Conservation (phyloP, 2,113 vertebrate genomes). For the Galemys pyrenaicus region DNA sequence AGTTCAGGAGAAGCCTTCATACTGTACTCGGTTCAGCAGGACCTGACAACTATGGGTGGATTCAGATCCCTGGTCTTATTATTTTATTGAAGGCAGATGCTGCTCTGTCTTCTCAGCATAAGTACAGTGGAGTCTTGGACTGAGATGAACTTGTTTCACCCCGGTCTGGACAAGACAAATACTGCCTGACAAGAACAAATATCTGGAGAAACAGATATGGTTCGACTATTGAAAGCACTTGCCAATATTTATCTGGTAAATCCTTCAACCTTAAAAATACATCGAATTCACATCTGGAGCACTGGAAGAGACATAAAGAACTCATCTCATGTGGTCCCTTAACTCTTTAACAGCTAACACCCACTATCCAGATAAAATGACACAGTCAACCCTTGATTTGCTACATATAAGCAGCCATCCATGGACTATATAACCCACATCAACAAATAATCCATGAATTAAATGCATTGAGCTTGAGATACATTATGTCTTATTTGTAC, state of each 20-base stretch:
- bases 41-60: not conserved
- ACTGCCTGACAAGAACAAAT: not conserved
- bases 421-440: not conserved
- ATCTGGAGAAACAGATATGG: not conserved
- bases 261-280: not conserved
- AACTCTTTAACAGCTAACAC: not conserved
- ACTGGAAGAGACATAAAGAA: not conserved
- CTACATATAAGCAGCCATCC: not conserved
- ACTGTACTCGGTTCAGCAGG: not conserved
- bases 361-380: not conserved
- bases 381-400: not conserved
- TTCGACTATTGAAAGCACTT: slow-evolving; percentile 43
- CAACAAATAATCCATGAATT: slow-evolving; percentile 12
- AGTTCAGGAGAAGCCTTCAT: not conserved
- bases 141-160: slow-evolving; percentile 12
- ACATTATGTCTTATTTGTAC: not conserved
- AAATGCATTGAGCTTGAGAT: not conserved
- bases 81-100: not conserved
- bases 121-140: not conserved
- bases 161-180: slow-evolving; percentile 33
- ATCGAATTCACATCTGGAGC: not conserved
- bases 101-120: not conserved
- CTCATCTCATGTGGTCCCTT: not conserved
- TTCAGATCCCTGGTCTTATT: not conserved
- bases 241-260: slow-evolving; percentile 26